Evolutionary conservation across 2,113 vertebrate species (phyloP).

Genomic region (Perccottus glenii): DNA sequence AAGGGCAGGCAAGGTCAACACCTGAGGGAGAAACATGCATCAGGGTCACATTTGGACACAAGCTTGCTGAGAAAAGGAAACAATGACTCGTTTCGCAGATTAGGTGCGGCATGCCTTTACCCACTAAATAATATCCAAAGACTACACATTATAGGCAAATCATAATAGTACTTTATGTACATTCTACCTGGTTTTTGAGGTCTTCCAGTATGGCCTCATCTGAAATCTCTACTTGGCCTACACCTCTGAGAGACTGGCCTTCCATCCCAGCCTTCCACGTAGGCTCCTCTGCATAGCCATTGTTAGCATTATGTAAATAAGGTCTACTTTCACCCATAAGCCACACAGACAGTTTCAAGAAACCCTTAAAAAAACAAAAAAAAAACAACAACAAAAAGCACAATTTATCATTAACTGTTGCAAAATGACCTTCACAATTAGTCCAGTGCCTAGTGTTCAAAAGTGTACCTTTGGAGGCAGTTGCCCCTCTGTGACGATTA

Average conservation of each 20-base stretch:
- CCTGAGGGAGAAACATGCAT: constrained; percentile 60
- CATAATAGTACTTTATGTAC: neutral
- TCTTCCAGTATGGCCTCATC: constrained; percentile 86
- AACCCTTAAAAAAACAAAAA: constrained; percentile 86
- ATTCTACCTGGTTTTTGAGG: constrained; percentile 88
- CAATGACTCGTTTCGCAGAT: no score
- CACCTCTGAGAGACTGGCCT: constrained; percentile 69
- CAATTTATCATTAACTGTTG: constrained; percentile 60
- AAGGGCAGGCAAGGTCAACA: constrained; percentile 81
- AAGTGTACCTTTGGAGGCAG: constrained; percentile 85
- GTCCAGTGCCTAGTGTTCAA: neutral
- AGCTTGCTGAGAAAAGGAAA: no score
- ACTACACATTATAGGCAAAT: no score
- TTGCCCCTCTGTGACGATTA: constrained; percentile 87
- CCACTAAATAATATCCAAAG: neutral
- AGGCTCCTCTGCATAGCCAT: constrained; percentile 49
- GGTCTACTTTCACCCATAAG: constrained; percentile 51
- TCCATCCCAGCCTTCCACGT: constrained; percentile 29
- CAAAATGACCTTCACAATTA: neutral
- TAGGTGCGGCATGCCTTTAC: neutral
- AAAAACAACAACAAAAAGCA: constrained; percentile 4
- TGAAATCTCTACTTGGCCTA: constrained; percentile 86
- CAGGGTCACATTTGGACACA: neutral
- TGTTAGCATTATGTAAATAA: constrained; percentile 43
- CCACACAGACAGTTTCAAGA: constrained; percentile 88